Evolutionary conservation across 2,113 vertebrate species (phyloP), one percentile per base, ranked within the genome.

Genomic region (Pachypanchax playfairii): DNA sequence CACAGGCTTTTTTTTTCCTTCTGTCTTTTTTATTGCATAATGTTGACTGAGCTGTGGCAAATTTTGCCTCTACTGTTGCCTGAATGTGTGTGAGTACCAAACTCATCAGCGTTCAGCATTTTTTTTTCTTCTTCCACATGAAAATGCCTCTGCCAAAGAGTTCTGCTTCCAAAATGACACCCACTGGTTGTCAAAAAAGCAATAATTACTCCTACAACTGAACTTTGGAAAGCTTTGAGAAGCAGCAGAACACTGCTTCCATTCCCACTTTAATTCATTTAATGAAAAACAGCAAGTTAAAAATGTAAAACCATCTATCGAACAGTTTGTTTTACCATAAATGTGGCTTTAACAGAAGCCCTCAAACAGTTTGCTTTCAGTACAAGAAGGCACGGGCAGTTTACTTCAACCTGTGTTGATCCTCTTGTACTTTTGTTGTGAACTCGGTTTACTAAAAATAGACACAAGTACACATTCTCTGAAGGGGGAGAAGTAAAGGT

Each of bases 151-250:
- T 29, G 84, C 80, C 76, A 76, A 58, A 62, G 58, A 61, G 48
- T 77, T 75, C 49, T 47, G 53, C 73, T 86, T 77, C 39, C 71
- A 84, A 83, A 78, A 75, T 38, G 49, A 86, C 78, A 61, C 84
- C 84, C 82, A 84, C 75, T 57, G 73, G 39, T 75, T 73, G 61
- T 65, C 50, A 71, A 63, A 85, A 68, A 75, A 73, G 49, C 58
- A 70, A 35, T 33, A 52, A 38, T 65, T 65, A 72, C 71, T 85
- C 78, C 71, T 74, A 73, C 81, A 82, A 70, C n/a, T 35, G 20
- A 66, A 84, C 63, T 67, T 75, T 70, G 26, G 31, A 61, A 62
- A 65, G 31, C 61, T 41, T 13, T 29, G 29, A 70, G 44, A n/a
- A 61, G 13, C 35, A 60, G 15, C 6, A 62, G 14, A 28, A 28